These are phyloP conservation scores for Rhaphigaster nebulosa DNA, from an alignment of 2,888 invertebrate species.

Conservation along the genomic window DNA sequence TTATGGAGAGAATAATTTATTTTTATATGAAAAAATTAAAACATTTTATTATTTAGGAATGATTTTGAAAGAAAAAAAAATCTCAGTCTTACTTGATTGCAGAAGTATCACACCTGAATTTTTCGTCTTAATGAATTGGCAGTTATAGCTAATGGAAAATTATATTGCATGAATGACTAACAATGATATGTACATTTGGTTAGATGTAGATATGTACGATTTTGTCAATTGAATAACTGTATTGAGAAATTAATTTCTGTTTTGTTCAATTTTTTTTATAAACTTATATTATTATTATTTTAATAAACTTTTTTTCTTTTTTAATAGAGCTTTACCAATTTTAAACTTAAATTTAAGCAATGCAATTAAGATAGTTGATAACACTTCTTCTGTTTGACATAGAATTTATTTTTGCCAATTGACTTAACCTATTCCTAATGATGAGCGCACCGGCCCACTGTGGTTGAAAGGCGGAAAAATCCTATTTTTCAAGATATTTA, in stretches of 20 bases:
- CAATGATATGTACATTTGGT: background rate
- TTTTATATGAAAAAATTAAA: background rate
- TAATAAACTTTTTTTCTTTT: background rate
- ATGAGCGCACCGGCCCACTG: too few relatives aligned
- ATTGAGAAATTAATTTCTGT: background rate
- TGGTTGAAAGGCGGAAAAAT: too few relatives aligned
- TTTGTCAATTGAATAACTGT: background rate
- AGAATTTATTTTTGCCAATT: too few relatives aligned
- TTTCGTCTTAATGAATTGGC: background rate
- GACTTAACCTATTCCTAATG: too few relatives aligned
- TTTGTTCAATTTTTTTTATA: background rate
- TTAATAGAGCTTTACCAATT: too few relatives aligned
- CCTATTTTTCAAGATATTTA: too few relatives aligned
- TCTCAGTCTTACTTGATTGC: background rate
- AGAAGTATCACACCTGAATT: background rate
- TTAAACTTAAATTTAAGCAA: too few relatives aligned
- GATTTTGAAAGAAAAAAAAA: background rate
- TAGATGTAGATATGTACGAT: background rate
- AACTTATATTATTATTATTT: background rate
- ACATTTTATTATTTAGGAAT: background rate
- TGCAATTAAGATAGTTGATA: too few relatives aligned
- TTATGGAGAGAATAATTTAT: background rate
- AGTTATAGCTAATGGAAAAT: background rate
- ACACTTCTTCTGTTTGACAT: too few relatives aligned
- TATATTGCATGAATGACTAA: background rate